phyloP scores from a whole-genome alignment of 1,140 invertebrate species.

The Nasonia vitripennis region DNA sequence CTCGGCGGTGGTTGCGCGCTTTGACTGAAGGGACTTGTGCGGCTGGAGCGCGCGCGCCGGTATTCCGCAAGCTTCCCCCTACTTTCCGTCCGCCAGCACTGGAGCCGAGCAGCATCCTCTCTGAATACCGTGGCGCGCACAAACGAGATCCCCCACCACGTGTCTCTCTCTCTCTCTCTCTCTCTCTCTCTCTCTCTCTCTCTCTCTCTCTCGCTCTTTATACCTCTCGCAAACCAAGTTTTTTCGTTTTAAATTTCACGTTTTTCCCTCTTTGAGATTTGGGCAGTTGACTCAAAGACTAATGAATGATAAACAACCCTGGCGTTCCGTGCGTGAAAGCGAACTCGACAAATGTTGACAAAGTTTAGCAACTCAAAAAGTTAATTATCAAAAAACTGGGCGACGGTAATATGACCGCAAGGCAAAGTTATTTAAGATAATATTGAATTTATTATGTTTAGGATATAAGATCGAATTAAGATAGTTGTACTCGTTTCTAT shows the following conservation, averaged over 20 bases:
- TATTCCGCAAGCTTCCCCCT: neutral
- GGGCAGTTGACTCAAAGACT: too few species aligned
- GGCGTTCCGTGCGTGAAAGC: too few species aligned
- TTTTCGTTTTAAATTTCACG: neutral
- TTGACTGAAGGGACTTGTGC: constrained; percentile 63
- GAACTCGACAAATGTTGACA: too few species aligned
- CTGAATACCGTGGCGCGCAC: neutral
- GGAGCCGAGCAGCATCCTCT: neutral
- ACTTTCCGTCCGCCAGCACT: neutral
- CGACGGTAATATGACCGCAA: too few species aligned
- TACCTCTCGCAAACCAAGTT: neutral
- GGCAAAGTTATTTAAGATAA: too few species aligned
- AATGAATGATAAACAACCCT: too few species aligned
- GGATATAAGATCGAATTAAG: neutral
- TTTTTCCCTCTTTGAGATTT: neutral
- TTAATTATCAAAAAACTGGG: too few species aligned
- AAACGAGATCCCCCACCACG: neutral
- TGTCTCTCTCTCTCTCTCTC: too few species aligned
- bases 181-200: neutral
- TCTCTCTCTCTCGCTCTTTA: neutral
- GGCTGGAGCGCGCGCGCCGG: constrained; percentile 43
- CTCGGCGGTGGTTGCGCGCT: constrained; percentile 65
- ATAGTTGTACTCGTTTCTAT: neutral
- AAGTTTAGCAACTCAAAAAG: too few species aligned
- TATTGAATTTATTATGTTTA: neutral